Conservation (phyloP, 2,888 invertebrate genomes). For the Papilio gigon region DNA sequence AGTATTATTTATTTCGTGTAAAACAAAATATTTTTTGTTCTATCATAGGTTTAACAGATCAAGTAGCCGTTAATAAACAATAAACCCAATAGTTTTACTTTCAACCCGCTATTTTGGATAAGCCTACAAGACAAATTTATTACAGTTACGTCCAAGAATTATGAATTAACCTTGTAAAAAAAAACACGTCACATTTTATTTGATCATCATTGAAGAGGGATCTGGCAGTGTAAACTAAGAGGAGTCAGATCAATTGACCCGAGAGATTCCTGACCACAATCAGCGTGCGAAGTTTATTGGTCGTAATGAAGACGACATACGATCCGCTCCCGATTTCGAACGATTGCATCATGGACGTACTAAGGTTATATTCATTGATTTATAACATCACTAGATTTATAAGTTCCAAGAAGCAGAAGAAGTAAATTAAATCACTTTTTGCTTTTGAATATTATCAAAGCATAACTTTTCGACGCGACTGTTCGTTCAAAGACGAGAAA, state of each 20-base stretch:
- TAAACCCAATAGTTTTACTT: background rate
- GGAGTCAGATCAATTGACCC: constrained; percentile 75
- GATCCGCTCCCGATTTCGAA: constrained; percentile 67
- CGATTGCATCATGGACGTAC: constrained; percentile 61
- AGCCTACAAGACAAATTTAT: background rate
- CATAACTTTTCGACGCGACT: no score
- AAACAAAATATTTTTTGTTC: constrained; percentile 32
- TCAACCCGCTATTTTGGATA: background rate
- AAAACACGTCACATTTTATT: constrained; percentile 54
- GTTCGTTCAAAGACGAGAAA: no score
- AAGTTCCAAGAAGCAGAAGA: constrained; percentile 21
- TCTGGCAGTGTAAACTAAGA: constrained; percentile 55
- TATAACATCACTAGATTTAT: constrained; percentile 41
- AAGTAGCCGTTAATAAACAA: background rate
- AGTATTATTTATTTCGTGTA: constrained; percentile 11
- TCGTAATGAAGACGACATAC: constrained; percentile 69
- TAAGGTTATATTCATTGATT: constrained; percentile 43
- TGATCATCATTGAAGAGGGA: constrained; percentile 46
- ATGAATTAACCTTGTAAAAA: constrained; percentile 52
- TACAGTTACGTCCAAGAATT: background rate
- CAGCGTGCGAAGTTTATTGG: constrained; percentile 79
- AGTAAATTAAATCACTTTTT: no score
- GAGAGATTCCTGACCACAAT: constrained; percentile 73
- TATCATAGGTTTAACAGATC: constrained; percentile 29
- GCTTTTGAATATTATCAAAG: no score